phyloP scores from a whole-genome alignment of 2,113 vertebrate genomes.

The Xiphophorus hellerii region DNA sequence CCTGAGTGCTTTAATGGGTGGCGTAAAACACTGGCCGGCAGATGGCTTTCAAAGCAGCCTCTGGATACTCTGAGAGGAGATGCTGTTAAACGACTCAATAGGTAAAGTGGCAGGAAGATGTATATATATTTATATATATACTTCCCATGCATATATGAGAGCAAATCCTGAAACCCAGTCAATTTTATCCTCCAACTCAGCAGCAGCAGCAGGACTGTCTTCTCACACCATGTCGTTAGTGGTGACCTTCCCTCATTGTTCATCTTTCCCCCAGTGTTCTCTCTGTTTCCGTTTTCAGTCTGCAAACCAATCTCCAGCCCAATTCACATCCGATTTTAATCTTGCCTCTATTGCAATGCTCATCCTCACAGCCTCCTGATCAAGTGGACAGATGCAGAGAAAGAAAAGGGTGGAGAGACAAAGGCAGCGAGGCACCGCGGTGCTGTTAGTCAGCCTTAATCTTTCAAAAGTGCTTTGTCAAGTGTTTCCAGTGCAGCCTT shows the following conservation, averaged over 20 bases:
- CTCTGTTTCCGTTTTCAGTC: slow-evolving; percentile 56
- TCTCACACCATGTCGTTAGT: slow-evolving; percentile 43
- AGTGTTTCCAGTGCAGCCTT: slow-evolving; percentile 62
- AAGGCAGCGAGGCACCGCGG: slow-evolving; percentile 42
- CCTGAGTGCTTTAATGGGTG: slow-evolving; percentile 32
- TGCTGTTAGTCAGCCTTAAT: slow-evolving; percentile 65
- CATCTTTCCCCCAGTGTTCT: slow-evolving; percentile 48
- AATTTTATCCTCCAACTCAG: slow-evolving; percentile 19
- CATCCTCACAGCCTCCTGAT: slow-evolving; percentile 56
- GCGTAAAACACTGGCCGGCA: slow-evolving; percentile 32
- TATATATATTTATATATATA: not conserved
- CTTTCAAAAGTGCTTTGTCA: slow-evolving; percentile 72
- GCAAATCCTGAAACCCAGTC: slow-evolving; percentile 26
- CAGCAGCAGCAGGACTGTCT: not conserved
- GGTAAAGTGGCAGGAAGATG: not conserved
- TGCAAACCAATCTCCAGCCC: slow-evolving; percentile 73
- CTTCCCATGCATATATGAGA: slow-evolving; percentile 49
- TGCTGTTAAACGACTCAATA: slow-evolving; percentile 24
- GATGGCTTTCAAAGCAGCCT: slow-evolving; percentile 22
- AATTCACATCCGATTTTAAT: slow-evolving; percentile 78
- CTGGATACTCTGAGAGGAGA: slow-evolving; percentile 14
- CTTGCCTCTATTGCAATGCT: slow-evolving; percentile 62
- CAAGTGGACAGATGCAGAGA: slow-evolving; percentile 43
- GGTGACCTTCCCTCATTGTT: slow-evolving; percentile 70
- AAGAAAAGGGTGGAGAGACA: slow-evolving; percentile 45